Base-by-base conservation (phyloP, 2,113 vertebrate species). In the Pluvianellus socialis region DNA sequence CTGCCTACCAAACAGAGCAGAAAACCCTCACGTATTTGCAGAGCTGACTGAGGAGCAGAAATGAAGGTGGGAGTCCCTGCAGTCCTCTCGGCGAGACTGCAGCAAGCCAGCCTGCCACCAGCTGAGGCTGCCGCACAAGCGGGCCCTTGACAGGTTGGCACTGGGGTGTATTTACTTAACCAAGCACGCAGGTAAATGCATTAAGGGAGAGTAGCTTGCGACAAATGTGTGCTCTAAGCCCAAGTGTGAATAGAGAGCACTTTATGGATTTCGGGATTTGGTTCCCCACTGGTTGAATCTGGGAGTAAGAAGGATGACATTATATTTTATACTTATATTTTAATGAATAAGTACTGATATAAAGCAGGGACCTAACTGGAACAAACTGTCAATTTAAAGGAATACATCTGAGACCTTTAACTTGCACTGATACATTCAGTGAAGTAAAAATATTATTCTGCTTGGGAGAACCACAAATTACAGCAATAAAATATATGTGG, bases 391-490 rank as follows among this genome's bases (percentile, higher is more conserved):
- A 88, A 71, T 89, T 96, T 95, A 97, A 97, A 95, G 83, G 89
- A 97, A 92, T 87, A 82, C 79, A 76, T 87, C 53, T 10, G 86
- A 95, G 94, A 94, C 94, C 92, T 95, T 95, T 91, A 95, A 89
- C 95, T 94, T 85, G 22, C 58, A 82, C 70, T 89, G 80, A 66
- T 89, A 91, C 35, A 89, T 82, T 92, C 92, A 72, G 56, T 21
- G 65, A 94, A 97, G 84, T 85, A 97, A 95, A 96, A 97, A 95
- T 91, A 95, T 92, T 97, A 85, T 92, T 95, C 91, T 94, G 86
- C 91, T 82, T 94, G 77, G 66, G 58, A 97, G 95, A 96, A 68
- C 70, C 86, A 96, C 86, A 94, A 92, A 97, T 97, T 95, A 95
- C 67, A 92, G 85, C 67, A 91, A 87, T 95, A 96, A 95, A 95